Base-by-base conservation (phyloP, 2,797 vertebrate species). In the Antrozous pallidus region DNA sequence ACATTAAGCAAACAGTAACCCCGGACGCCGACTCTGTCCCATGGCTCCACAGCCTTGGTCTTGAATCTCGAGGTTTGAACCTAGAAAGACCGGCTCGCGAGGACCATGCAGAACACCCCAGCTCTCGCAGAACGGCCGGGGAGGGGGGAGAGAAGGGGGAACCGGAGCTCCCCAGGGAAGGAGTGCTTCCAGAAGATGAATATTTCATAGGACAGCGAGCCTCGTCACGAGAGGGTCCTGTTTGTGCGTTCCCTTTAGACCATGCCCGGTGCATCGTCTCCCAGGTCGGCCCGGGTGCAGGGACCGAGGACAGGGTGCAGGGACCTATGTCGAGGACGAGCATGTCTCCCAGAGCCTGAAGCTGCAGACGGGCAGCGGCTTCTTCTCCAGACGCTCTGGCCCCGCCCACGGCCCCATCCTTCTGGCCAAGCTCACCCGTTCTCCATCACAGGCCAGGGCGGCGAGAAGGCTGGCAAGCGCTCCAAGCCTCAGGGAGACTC, bases 201-300 rank as follows among this genome's bases (percentile, higher is more conserved):
- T 93, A 33, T 74, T 94, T 74, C 93, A 84, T 42, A 22, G 77
- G 38, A 65, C 45, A 33, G 36, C 36, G 49, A 63, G 36, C 31
- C 12, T 42, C n/a, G 3, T 20, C 90, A 79, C 24, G 1, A 54
- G 51, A 36, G 28, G 22, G 58, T 54, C 77, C 56, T 12, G 56
- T 31, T 13, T 58, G 56, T 54, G 2, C 26, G 5, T 58, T 28
- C 26, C 26, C 26, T 13, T 12, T 6, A 61, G 26, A 28, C 22
- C 51, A 1, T 24, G 51, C 51, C 51, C 24, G 51, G 51, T 54
- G 51, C 51, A 22, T 24, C 1, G 8, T 54, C 51, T 54, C 20
- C 51, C 61, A 63, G 31, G 31, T 17, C 6, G 13, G 61, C 61
- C 6, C 16, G 31, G 14, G 31, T 2, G 28, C 61, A n/a, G 61